Evolutionary conservation across 2,888 invertebrate species (phyloP).

Genomic region (Protodeltote pygarga): DNA sequence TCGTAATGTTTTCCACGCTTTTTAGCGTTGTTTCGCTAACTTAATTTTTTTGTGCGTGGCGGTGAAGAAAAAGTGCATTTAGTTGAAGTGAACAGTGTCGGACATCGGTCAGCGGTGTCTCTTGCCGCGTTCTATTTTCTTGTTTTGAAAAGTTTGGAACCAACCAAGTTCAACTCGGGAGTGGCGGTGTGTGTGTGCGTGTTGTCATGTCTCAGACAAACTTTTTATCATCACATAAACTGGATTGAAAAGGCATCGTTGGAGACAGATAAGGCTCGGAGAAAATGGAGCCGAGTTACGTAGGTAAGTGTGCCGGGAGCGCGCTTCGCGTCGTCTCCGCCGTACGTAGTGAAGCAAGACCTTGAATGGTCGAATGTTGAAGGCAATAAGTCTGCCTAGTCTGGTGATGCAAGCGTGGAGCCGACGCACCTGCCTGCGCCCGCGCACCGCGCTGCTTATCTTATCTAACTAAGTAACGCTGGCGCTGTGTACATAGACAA

Average conservation of each 20-base stretch:
- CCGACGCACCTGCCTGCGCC: slow-evolving; percentile 37
- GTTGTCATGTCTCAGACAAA: slow-evolving; percentile 78
- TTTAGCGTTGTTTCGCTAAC: slow-evolving; percentile 43
- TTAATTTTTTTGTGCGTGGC: slow-evolving; percentile 43
- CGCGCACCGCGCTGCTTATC: slow-evolving; percentile 54
- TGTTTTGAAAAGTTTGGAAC: slow-evolving; percentile 69
- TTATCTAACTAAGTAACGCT: slow-evolving; percentile 61
- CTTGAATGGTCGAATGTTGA: slow-evolving; percentile 55
- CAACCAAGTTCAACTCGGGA: slow-evolving; percentile 67
- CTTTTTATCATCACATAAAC: slow-evolving; percentile 67
- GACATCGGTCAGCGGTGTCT: slow-evolving; percentile 17
- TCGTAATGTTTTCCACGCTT: slow-evolving; percentile 59
- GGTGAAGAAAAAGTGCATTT: slow-evolving; percentile 49
- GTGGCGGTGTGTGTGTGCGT: slow-evolving; percentile 67
- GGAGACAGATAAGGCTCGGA: slow-evolving; percentile 44
- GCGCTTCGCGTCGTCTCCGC: slow-evolving; percentile 23
- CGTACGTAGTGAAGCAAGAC: slow-evolving; percentile 47
- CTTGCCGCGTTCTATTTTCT: slow-evolving; percentile 25
- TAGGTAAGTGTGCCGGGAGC: slow-evolving; percentile 71
- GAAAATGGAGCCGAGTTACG: slow-evolving; percentile 75
- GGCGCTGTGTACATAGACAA: slow-evolving; percentile 56
- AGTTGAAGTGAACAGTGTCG: slow-evolving; percentile 21
- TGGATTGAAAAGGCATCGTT: slow-evolving; percentile 59
- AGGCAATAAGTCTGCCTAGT: slow-evolving; percentile 35
- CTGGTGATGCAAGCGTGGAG: slow-evolving; percentile 48